phyloP scores from a whole-genome alignment of 2,888 invertebrate species.

The Cheiracanthium punctorium region DNA sequence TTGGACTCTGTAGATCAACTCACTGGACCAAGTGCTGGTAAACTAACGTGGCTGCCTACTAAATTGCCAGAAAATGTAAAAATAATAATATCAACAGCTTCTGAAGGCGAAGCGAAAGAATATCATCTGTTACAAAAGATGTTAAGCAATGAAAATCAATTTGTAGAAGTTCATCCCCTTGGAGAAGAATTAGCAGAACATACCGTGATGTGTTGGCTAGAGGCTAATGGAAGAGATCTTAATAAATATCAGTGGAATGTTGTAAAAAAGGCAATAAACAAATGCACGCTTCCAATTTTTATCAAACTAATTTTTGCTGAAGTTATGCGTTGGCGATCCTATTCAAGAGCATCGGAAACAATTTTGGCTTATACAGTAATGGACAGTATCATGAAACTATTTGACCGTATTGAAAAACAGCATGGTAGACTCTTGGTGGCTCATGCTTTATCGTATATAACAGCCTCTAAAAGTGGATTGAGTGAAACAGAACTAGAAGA shows the following conservation, averaged over 20 bases:
- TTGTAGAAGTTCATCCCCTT: conserved; percentile 86
- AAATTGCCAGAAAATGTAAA: conserved; percentile 91
- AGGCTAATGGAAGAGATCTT: conserved; percentile 89
- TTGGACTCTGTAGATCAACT: conserved; percentile 98
- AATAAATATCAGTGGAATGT: conserved; percentile 95
- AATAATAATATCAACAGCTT: conserved; percentile 93
- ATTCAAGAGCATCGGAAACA: conserved; percentile 92
- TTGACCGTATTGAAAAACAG: conserved; percentile 96
- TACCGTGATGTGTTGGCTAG: conserved; percentile 92
- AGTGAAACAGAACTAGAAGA: conserved; percentile 98
- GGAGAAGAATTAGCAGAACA: conserved; percentile 96
- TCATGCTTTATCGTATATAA: conserved; percentile 96
- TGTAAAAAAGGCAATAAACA: conserved; percentile 93
- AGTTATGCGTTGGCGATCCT: conserved; percentile 97
- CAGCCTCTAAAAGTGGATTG: conserved; percentile 92
- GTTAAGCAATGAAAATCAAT: conserved; percentile 91
- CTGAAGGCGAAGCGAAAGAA: conserved; percentile 90
- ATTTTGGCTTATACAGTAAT: conserved; percentile 93
- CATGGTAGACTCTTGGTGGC: conserved; percentile 94
- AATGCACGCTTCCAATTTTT: conserved; percentile 96
- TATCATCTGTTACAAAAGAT: conserved; percentile 89
- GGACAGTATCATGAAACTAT: conserved; percentile 97
- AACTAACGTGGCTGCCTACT: conserved; percentile 96
- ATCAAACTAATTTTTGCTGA: conserved; percentile 98
- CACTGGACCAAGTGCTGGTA: conserved; percentile 94